A percentile compares a stretch with the other conserved stretches of the same genome.
Evolutionary conservation across 2,888 invertebrate genomes (phyloP).

Genomic region (Chymomyza fuscimana): DNA sequence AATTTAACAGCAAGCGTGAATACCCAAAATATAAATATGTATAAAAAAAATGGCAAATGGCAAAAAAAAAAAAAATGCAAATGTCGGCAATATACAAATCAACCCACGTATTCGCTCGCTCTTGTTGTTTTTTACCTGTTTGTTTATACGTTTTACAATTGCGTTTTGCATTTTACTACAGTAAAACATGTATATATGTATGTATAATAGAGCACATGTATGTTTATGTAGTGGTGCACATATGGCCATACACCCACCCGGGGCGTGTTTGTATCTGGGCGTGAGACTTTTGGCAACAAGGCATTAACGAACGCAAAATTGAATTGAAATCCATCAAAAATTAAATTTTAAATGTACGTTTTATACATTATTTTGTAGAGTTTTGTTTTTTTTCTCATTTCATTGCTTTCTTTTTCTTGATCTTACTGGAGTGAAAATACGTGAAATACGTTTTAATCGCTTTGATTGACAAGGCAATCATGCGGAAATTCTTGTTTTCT

Average conservation of each 20-base stretch:
- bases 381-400: neutral
- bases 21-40: too few relatives aligned
- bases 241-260: neutral
- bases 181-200: neutral
- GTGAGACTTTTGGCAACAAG: neutral
- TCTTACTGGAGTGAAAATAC: conserved; percentile 1
- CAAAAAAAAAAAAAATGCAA: too few relatives aligned
- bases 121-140: neutral
- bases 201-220: neutral
- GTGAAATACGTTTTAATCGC: conserved; percentile 4
- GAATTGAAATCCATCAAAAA: conserved; percentile 7
- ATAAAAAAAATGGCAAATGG: too few relatives aligned
- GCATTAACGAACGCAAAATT: neutral
- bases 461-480: conserved; percentile 15
- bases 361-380: neutral
- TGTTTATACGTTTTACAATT: neutral
- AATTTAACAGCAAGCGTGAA: too few relatives aligned
- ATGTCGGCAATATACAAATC: neutral
- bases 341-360: neutral
- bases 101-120: neutral
- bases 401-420: neutral
- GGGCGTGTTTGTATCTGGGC: neutral
- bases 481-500: conserved; percentile 2
- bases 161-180: neutral
- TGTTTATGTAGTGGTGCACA: neutral